A percentile compares a stretch with the other conserved stretches of the same genome.
Evolutionary conservation across 2,797 vertebrate species (phyloP).

Genomic region (Parauchenoglanis ngamensis): DNA sequence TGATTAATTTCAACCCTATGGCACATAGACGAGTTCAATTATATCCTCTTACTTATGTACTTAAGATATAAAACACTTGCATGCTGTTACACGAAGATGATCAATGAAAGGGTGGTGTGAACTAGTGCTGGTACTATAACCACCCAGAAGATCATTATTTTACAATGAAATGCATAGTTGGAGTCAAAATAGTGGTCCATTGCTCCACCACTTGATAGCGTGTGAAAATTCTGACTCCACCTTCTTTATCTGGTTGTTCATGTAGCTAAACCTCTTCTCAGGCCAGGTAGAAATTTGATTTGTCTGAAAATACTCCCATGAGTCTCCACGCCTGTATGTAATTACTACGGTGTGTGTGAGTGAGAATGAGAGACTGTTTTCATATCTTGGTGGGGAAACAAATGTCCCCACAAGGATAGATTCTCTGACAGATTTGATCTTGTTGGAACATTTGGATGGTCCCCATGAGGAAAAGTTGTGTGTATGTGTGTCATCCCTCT

Average conservation of each 20-base stretch:
- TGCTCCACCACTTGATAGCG: background rate
- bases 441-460: background rate
- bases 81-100: background rate
- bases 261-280: background rate
- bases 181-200: background rate
- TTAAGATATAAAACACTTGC: background rate
- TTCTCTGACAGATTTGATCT: background rate
- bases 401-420: background rate
- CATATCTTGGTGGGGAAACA: background rate
- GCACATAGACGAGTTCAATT: background rate
- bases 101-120: background rate
- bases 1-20: background rate
- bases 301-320: background rate
- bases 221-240: background rate
- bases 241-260: background rate
- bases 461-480: background rate
- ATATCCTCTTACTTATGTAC: background rate
- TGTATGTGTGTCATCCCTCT: background rate
- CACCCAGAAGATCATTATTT: background rate
- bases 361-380: background rate
- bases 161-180: background rate
- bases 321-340: background rate
- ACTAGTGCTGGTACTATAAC: background rate
- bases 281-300: constrained; percentile 1
- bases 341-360: background rate